Conservation (phyloP, 2,113 vertebrate species). For the Anarrhichthys ocellatus region DNA sequence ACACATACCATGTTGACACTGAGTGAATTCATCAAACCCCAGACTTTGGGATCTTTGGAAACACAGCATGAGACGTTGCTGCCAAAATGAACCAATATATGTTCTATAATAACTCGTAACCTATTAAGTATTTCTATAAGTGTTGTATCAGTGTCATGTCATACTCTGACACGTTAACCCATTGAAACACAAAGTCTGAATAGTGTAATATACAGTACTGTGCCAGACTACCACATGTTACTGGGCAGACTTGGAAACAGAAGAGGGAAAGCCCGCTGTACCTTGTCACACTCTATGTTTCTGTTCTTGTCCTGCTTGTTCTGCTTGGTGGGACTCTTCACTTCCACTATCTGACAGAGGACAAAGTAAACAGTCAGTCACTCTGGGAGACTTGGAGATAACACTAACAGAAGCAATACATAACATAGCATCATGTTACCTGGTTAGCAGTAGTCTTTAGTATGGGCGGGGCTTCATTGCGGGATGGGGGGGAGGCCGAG, state of each 20-base stretch:
- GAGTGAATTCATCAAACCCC: background rate
- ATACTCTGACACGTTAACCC: background rate
- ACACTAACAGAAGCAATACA: background rate
- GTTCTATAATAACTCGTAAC: background rate
- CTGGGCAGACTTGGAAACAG: background rate
- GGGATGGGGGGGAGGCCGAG: constrained; percentile 85
- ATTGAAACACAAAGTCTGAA: background rate
- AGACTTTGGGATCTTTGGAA: background rate
- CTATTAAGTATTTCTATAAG: background rate
- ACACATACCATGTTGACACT: background rate
- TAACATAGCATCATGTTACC: constrained; percentile 75
- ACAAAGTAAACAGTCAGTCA: constrained; percentile 24
- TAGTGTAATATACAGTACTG: background rate
- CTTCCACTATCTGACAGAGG: constrained; percentile 89
- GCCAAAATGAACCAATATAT: background rate
- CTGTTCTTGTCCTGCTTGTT: constrained; percentile 93
- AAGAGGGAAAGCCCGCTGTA: constrained; percentile 55
- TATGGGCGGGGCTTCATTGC: constrained; percentile 86
- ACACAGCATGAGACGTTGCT: background rate
- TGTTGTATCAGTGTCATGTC: background rate
- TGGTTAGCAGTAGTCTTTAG: constrained; percentile 92
- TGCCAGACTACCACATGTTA: background rate
- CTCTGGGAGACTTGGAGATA: background rate
- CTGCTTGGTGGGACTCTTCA: constrained; percentile 94
- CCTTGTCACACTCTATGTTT: constrained; percentile 96